Conservation (phyloP, 2,888 invertebrate genomes). For the Automeris io region DNA sequence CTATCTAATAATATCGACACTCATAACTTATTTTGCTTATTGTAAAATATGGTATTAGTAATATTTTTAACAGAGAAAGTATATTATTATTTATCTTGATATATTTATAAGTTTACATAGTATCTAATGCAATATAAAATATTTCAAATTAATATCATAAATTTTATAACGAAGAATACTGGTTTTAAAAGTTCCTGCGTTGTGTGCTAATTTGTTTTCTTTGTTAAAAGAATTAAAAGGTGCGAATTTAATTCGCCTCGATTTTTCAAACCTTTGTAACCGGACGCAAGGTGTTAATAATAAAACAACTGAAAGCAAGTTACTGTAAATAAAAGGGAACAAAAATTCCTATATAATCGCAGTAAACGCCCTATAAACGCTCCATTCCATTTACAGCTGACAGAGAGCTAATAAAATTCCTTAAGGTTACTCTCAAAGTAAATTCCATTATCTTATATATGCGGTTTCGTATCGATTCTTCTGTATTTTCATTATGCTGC, state of each 20-base stretch:
- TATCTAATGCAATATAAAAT: no score
- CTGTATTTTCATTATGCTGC: background rate
- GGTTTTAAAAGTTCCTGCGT: no score
- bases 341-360: conserved; percentile 55
- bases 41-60: no score
- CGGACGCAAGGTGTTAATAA: conserved; percentile 4
- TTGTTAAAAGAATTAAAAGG: background rate
- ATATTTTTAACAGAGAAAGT: no score
- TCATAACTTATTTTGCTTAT: no score
- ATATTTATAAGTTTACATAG: no score
- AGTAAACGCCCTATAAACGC: conserved; percentile 53
- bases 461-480: background rate
- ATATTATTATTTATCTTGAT: no score
- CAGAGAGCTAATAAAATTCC: conserved; percentile 38
- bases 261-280: background rate
- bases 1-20: background rate
- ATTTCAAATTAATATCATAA: no score
- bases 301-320: conserved; percentile 7
- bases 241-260: background rate
- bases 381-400: conserved; percentile 33
- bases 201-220: no score
- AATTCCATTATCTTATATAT: conserved; percentile 22
- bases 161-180: no score
- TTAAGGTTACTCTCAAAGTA: conserved; percentile 31
- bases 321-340: conserved; percentile 22